phyloP scores from a whole-genome alignment of 2,113 vertebrate species.

The Oryzias curvinotus region DNA sequence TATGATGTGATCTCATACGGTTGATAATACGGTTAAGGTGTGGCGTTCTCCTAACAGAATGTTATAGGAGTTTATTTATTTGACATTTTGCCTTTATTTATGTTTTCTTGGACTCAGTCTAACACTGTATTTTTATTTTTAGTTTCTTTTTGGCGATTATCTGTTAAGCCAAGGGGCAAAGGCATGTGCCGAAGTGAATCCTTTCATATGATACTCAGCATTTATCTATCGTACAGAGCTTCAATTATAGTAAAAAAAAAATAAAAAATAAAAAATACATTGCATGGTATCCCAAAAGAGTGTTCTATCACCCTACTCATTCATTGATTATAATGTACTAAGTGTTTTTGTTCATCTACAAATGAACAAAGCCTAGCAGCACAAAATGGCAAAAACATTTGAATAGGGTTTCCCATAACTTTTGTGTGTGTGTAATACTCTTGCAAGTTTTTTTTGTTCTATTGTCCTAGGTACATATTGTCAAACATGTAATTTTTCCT shows the following conservation, averaged over 20 bases:
- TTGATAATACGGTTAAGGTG: too few relatives aligned
- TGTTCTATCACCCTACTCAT: constrained; percentile 49
- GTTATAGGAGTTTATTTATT: too few relatives aligned
- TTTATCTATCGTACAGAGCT: constrained; percentile 1
- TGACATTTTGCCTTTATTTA: too few relatives aligned
- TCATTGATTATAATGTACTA: constrained; percentile 16
- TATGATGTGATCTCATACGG: too few relatives aligned
- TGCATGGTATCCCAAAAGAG: constrained; percentile 55
- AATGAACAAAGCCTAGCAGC: constrained; percentile 47
- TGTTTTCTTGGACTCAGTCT: too few relatives aligned
- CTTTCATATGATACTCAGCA: constrained; percentile 10
- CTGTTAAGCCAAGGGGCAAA: constrained; percentile 46
- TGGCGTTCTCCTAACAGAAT: too few relatives aligned
- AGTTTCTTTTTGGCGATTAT: constrained; percentile 2
- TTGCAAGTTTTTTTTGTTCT: constrained; percentile 24
- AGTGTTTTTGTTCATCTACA: too few relatives aligned
- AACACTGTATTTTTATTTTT: neutral
- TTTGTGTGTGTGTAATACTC: constrained; percentile 19
- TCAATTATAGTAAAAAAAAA: neutral
- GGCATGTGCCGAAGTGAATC: constrained; percentile 43
- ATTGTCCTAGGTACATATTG: constrained; percentile 8
- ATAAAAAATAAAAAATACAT: constrained; percentile 25
- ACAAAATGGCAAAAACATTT: constrained; percentile 55
- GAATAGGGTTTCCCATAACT: neutral
- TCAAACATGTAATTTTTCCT: constrained; percentile 15